phyloP scores from a whole-genome alignment of 2,888 invertebrate genomes.

The Coleophora flavipennella region DNA sequence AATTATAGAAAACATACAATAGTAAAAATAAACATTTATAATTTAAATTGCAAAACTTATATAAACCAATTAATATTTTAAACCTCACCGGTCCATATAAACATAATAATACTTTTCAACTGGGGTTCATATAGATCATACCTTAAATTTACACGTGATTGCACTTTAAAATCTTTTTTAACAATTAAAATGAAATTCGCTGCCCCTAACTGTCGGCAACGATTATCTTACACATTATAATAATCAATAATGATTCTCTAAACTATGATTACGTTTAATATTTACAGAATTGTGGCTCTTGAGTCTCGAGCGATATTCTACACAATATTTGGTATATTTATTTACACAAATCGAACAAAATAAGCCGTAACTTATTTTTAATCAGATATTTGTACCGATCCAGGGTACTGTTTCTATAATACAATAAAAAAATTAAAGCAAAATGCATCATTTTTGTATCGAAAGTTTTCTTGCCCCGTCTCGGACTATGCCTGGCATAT shows the following conservation, averaged over 20 bases:
- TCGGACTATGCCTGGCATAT: constrained; percentile 34
- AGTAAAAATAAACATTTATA: constrained; percentile 66
- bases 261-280: constrained; percentile 33
- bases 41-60: constrained; percentile 64
- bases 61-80: constrained; percentile 69
- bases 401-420: constrained; percentile 46
- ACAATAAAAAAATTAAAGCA: constrained; percentile 59
- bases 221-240: constrained; percentile 40
- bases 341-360: constrained; percentile 57
- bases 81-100: constrained; percentile 68
- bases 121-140: constrained; percentile 52
- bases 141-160: constrained; percentile 67
- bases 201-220: constrained; percentile 39
- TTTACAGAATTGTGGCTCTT: constrained; percentile 45
- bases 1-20: constrained; percentile 53
- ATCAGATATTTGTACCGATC: constrained; percentile 60
- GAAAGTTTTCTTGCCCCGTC: constrained; percentile 41
- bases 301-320: constrained; percentile 37
- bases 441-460: constrained; percentile 68
- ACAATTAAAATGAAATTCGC: constrained; percentile 52
- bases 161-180: constrained; percentile 63
- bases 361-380: constrained; percentile 56
- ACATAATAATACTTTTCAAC: constrained; percentile 73
- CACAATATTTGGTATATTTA: constrained; percentile 68
- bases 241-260: constrained; percentile 19